phyloP scores from a whole-genome alignment of 1,140 invertebrate species.

The Micrasema minimum region DNA sequence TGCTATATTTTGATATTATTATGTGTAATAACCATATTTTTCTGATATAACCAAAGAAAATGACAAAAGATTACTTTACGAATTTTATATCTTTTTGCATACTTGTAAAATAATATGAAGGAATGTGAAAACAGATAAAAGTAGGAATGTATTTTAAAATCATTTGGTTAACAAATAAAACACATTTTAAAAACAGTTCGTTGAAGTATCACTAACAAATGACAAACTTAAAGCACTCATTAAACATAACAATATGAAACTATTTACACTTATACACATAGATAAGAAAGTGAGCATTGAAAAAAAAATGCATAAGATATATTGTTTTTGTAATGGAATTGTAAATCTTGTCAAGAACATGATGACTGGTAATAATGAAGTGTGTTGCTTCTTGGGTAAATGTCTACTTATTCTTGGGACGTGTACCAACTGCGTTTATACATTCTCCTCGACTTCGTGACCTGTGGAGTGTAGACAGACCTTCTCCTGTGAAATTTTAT shows the following conservation, averaged over 20 bases:
- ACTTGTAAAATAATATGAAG: too few species aligned
- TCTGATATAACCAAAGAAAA: too few species aligned
- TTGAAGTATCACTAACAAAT: slow-evolving; percentile 14
- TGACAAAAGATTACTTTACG: too few species aligned
- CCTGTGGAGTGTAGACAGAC: slow-evolving; percentile 67
- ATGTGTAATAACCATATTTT: too few species aligned
- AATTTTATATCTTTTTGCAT: too few species aligned
- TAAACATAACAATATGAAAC: slow-evolving; percentile 9
- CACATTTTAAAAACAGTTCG: slow-evolving; percentile 3
- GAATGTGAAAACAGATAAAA: background rate
- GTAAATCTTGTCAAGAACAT: slow-evolving; percentile 6
- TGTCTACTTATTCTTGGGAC: slow-evolving; percentile 53
- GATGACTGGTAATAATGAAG: slow-evolving; percentile 9
- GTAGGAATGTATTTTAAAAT: slow-evolving; percentile 6
- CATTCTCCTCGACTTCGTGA: slow-evolving; percentile 77
- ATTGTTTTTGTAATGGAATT: slow-evolving; percentile 1
- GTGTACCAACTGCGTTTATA: slow-evolving; percentile 71
- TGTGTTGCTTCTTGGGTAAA: background rate
- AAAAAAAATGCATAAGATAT: background rate
- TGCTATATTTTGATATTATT: too few species aligned
- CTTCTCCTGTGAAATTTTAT: slow-evolving; percentile 60
- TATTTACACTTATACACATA: slow-evolving; percentile 16
- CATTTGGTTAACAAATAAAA: background rate
- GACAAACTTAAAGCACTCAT: slow-evolving; percentile 15
- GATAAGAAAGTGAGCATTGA: slow-evolving; percentile 18